These are phyloP conservation scores for Hemibagrus guttatus DNA, from an alignment of 2,797 vertebrate genomes.

Conservation along the genomic window DNA sequence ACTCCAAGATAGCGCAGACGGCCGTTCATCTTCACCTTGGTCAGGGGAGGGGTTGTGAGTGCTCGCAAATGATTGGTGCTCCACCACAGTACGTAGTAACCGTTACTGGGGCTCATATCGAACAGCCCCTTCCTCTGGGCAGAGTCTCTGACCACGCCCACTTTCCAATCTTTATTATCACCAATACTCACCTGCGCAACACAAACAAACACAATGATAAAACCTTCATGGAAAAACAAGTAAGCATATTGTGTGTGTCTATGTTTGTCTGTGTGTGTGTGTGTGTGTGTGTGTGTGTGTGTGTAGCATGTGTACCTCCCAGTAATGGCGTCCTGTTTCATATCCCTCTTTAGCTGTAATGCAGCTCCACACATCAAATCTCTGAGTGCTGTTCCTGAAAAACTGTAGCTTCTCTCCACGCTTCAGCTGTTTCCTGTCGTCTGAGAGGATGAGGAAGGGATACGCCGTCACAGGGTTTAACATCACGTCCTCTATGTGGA, in stretches of 20 bases:
- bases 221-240: not conserved
- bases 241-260: not conserved
- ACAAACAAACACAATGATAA: conserved; percentile 53
- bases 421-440: conserved; percentile 77
- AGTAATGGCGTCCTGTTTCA: conserved; percentile 74
- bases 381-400: conserved; percentile 70
- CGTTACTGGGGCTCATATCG: conserved; percentile 71
- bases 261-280: not conserved
- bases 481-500: conserved; percentile 67
- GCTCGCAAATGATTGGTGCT: conserved; percentile 67
- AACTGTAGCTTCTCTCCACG: conserved; percentile 78
- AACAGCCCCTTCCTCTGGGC: conserved; percentile 77
- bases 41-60: conserved; percentile 65
- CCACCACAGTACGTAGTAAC: conserved; percentile 77
- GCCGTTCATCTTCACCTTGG: conserved; percentile 68
- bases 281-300: not conserved
- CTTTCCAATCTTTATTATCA: conserved; percentile 76
- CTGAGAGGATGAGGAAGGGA: conserved; percentile 77
- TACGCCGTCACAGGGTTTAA: conserved; percentile 78
- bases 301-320: conserved; percentile 68
- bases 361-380: conserved; percentile 79
- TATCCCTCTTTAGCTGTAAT: conserved; percentile 70
- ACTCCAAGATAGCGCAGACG: conserved; percentile 71
- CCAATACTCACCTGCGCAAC: conserved; percentile 71
- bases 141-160: conserved; percentile 70